These are phyloP conservation scores for Alviniconcha marisindica DNA, from an alignment of 1,140 invertebrate genomes.

Conservation along the genomic window DNA sequence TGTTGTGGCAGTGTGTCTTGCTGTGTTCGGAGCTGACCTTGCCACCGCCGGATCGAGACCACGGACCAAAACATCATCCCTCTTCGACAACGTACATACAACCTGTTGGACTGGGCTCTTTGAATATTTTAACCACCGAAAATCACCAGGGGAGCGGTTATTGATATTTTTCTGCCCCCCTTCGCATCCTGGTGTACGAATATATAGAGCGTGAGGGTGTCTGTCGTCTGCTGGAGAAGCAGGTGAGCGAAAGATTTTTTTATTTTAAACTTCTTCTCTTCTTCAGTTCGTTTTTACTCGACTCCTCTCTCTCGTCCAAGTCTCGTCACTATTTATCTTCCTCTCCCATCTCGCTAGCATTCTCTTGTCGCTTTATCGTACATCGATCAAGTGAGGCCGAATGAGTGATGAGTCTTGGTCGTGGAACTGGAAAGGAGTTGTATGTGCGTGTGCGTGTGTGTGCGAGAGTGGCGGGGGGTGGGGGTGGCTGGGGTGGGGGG, in stretches of 20 bases:
- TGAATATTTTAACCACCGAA: neutral
- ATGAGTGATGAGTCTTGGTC: neutral
- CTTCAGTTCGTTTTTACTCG: neutral
- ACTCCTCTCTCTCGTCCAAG: neutral
- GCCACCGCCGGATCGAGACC: neutral
- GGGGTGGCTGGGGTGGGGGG: neutral
- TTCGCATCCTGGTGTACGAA: neutral
- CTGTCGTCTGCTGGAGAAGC: neutral
- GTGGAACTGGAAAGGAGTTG: neutral
- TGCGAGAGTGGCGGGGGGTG: neutral
- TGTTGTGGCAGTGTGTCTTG: neutral
- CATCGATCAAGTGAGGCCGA: conserved; percentile 12
- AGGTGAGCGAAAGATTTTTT: neutral
- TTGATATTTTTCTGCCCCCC: neutral
- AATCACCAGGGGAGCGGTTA: neutral
- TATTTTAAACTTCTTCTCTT: too few relatives aligned
- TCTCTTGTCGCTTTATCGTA: conserved; percentile 16
- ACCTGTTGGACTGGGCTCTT: neutral
- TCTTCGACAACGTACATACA: neutral
- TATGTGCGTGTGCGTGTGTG: neutral
- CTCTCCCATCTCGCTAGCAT: neutral
- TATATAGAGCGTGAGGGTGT: neutral
- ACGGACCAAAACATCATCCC: neutral
- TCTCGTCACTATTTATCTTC: conserved; percentile 2
- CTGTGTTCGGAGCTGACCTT: conserved; percentile 11